Conservation (phyloP, 2,113 vertebrate species). For the Pontoporia blainvillei region DNA sequence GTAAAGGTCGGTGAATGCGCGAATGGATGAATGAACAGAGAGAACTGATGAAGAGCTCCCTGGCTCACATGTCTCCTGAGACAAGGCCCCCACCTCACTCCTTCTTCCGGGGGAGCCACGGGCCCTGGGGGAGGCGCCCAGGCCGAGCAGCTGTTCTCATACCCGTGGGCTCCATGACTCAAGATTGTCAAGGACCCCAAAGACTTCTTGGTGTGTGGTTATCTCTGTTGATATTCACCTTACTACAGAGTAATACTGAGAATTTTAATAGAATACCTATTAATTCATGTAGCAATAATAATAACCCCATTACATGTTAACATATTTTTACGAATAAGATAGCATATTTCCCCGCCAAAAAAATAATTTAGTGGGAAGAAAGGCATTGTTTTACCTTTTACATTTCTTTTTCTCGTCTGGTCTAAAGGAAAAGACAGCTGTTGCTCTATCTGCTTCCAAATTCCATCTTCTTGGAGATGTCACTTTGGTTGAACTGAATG, state of each 20-base stretch:
- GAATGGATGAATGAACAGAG: accelerated
- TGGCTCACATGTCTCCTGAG: accelerated
- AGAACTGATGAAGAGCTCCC: neutral
- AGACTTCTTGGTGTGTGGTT: neutral
- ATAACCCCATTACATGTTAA: neutral
- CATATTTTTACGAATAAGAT: neutral
- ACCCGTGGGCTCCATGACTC: accelerated
- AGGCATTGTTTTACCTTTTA: accelerated
- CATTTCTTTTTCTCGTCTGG: neutral
- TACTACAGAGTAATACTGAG: neutral
- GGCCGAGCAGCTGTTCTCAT: neutral
- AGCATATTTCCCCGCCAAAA: neutral
- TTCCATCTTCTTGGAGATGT: accelerated
- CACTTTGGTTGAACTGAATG: accelerated
- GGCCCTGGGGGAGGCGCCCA: accelerated
- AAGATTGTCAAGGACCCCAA: too few relatives aligned
- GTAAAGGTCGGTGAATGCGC: accelerated
- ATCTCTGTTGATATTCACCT: accelerated
- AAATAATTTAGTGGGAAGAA: too few relatives aligned
- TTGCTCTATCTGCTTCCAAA: accelerated
- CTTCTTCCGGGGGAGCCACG: accelerated
- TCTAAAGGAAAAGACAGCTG: accelerated
- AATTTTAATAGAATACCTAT: neutral
- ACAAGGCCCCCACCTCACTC: too few relatives aligned
- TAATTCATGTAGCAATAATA: neutral